Percentiles rank a stretch among this genome's conserved stretches.
These are phyloP conservation scores for Agonopterix arenella DNA, from an alignment of 2,888 invertebrate species.

Conservation along the genomic window DNA sequence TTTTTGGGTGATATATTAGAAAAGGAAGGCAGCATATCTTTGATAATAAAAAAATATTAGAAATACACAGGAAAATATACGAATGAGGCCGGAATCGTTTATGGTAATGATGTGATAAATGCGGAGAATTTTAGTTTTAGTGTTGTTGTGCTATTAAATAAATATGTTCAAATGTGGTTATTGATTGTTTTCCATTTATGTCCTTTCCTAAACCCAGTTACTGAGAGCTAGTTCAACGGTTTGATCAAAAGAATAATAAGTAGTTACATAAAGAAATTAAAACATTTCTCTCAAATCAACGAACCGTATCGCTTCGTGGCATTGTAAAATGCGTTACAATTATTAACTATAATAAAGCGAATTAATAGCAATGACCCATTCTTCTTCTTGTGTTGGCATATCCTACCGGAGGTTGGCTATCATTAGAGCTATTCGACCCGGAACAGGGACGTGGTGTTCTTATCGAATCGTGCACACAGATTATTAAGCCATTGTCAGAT, in stretches of 20 bases:
- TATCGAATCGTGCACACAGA: neutral
- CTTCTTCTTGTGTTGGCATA: too few species aligned
- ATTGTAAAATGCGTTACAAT: too few species aligned
- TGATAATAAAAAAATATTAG: conserved; percentile 55
- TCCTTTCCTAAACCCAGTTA: neutral
- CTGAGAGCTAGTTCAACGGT: too few species aligned
- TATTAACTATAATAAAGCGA: too few species aligned
- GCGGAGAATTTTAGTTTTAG: conserved; percentile 62
- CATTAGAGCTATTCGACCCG: too few species aligned
- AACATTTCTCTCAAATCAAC: neutral
- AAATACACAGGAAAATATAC: conserved; percentile 29
- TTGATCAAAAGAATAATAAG: neutral
- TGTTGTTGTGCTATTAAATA: conserved; percentile 76
- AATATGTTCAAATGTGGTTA: conserved; percentile 69
- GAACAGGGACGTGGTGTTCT: too few species aligned
- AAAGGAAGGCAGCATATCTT: conserved; percentile 63
- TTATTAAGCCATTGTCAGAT: too few species aligned
- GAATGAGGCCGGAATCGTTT: conserved; percentile 29
- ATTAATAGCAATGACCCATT: too few species aligned
- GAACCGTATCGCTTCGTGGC: neutral
- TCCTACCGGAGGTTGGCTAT: too few species aligned
- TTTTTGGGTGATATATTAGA: conserved; percentile 75
- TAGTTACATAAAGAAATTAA: neutral
- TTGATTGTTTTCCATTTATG: conserved; percentile 26
- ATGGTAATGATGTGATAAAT: conserved; percentile 67